Evolutionary conservation across 2,113 vertebrate species (phyloP), one percentile per base, ranked within the genome.

Genomic region (Chauna torquata): DNA sequence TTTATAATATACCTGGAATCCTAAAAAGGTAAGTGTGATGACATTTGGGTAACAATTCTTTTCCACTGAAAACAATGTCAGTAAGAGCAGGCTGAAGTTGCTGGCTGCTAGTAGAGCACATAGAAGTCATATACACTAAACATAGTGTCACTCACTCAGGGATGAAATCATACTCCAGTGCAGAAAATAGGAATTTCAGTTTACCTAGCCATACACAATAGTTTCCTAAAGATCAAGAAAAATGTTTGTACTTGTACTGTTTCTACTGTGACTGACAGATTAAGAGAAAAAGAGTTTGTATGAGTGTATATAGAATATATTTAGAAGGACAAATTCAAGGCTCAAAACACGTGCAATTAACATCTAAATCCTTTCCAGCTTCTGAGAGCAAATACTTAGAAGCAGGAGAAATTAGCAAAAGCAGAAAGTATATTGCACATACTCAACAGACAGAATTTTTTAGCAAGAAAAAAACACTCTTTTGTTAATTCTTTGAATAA

Each of bases 401-500:
- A 94, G 40, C 15, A 92, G 57, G 40, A 92, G 62, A 92, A 93
- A 94, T 92, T 91, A 86, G 10, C 30, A 88, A 93, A 92, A 78
- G 61, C 47, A 92, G 52, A 57, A 79, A 86, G 65, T 82, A 49
- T 59, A 84, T 65, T 88, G n/a, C 44, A 90, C n/a, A 54, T 30
- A 34, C 27, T 69, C 34, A 83, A 71, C 27, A 82, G 47, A 52
- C 18, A 88, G 81, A 40, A 83, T 79, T 94, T 96, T 65, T 76
- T n/a, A 91, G 77, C 59, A 81, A 28, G 58, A 95, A 88, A 83
- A 91, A 23, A 0, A 1, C 28, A 59, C 80, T 78, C 81, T 88
- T 90, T 76, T 79, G 86, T 94, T 93, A 88, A 96, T 96, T 94
- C 86, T 85, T 96, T 89, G 83, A 92, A 95, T 94, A 83, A 96